Conservation (phyloP, 53 echinoderm and acorn worm species). For the Temnopleurus reevesii region DNA sequence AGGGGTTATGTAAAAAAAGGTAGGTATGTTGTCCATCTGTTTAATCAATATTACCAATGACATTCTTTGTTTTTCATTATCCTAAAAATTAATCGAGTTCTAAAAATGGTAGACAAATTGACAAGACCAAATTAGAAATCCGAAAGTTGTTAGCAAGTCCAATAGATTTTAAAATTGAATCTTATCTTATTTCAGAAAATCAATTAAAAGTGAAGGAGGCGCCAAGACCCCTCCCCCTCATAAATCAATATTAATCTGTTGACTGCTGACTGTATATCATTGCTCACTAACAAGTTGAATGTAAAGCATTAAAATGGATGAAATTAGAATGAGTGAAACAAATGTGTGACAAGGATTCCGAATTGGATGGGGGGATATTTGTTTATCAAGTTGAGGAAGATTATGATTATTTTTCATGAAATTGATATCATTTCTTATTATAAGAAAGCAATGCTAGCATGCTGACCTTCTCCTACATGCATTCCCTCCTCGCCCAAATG, state of each 20-base stretch:
- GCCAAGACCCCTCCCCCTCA: neutral
- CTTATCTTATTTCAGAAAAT: neutral
- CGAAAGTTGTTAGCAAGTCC: neutral
- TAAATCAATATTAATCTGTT: slow-evolving; percentile 16
- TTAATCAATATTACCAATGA: neutral
- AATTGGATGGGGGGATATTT: neutral
- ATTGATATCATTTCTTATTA: too few species aligned
- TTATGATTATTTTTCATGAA: too few species aligned
- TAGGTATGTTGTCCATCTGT: neutral
- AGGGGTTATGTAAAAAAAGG: too few species aligned
- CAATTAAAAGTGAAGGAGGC: neutral
- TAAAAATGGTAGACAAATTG: too few species aligned
- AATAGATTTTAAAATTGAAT: neutral
- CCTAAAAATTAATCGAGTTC: neutral
- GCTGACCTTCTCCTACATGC: too few species aligned
- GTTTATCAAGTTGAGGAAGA: too few species aligned
- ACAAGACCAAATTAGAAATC: neutral
- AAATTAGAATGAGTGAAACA: too few species aligned
- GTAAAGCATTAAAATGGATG: too few species aligned
- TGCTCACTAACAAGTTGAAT: too few species aligned
- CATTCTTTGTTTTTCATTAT: neutral
- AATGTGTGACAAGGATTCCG: too few species aligned
- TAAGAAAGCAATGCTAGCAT: too few species aligned
- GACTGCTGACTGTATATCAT: neutral
- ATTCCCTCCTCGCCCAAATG: too few species aligned